Evolutionary conservation across 2,888 invertebrate genomes (phyloP).

Genomic region (Pantelozetes paolii): DNA sequence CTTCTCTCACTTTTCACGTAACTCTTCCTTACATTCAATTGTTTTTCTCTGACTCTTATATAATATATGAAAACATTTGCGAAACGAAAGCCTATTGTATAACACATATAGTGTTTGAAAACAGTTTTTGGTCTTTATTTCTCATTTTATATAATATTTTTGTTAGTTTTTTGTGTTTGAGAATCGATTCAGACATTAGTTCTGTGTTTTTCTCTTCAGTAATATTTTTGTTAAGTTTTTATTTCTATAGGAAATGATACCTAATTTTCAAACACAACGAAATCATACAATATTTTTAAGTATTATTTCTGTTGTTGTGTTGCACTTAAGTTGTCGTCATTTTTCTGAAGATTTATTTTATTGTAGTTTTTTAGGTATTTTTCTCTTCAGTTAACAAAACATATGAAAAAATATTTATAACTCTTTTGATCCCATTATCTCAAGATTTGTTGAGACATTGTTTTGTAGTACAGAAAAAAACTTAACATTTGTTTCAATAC

Average conservation of each 20-base stretch:
- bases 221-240: neutral
- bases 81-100: neutral
- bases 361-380: neutral
- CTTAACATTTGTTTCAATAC: no score
- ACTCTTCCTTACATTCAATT: neutral
- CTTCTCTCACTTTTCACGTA: no score
- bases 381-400: neutral
- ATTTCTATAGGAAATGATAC: constrained; percentile 18
- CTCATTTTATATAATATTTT: neutral
- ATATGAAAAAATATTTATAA: neutral
- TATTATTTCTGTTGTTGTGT: neutral
- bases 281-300: neutral
- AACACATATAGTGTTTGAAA: neutral
- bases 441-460: no score
- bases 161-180: no score
- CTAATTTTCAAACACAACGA: neutral
- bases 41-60: neutral
- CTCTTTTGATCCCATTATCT: constrained; percentile 3
- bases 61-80: neutral
- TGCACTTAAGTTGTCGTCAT: constrained; percentile 20
- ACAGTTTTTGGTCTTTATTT: neutral
- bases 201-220: neutral
- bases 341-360: constrained; percentile 17
- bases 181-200: neutral
- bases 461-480: no score